Evolutionary conservation across 2,113 vertebrate genomes (phyloP).

Genomic region (Corythoichthys intestinalis): DNA sequence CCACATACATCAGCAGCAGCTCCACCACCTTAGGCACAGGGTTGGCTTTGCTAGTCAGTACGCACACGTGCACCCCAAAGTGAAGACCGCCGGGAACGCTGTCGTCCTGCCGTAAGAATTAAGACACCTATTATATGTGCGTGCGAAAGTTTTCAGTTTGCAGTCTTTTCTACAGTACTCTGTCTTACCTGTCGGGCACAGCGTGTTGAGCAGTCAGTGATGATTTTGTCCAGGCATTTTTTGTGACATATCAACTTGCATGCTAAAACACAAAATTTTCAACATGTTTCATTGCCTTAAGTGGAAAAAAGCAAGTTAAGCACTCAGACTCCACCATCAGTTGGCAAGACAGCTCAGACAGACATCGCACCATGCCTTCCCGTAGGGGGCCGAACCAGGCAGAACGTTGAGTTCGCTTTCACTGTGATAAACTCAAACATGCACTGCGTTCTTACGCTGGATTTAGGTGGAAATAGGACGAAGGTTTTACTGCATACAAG

Average conservation of each 20-base stretch:
- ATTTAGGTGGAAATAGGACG: too few species aligned
- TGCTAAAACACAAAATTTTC: conserved; percentile 61
- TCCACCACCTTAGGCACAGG: conserved; percentile 86
- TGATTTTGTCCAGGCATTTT: conserved; percentile 87
- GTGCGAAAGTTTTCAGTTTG: not conserved
- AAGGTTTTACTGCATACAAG: too few species aligned
- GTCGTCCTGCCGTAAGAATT: conserved; percentile 52
- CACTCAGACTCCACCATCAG: too few species aligned
- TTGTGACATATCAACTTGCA: conserved; percentile 96
- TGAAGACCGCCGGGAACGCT: conserved; percentile 68
- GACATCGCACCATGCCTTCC: too few species aligned
- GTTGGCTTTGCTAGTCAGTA: conserved; percentile 75
- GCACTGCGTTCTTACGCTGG: too few species aligned
- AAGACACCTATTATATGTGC: not conserved
- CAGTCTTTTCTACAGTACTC: not conserved
- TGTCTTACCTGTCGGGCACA: conserved; percentile 74
- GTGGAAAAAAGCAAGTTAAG: not conserved
- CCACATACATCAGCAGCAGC: conserved; percentile 84
- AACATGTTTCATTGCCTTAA: not conserved
- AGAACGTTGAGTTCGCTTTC: too few species aligned
- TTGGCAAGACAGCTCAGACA: too few species aligned
- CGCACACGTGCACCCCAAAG: conserved; percentile 83
- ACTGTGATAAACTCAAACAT: too few species aligned
- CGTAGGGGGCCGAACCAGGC: too few species aligned
- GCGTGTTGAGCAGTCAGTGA: conserved; percentile 75